Evolutionary conservation across 2,888 invertebrate genomes (phyloP), one percentile per base, ranked within the genome.

Genomic region (Hermaeophaga mercurialis): DNA sequence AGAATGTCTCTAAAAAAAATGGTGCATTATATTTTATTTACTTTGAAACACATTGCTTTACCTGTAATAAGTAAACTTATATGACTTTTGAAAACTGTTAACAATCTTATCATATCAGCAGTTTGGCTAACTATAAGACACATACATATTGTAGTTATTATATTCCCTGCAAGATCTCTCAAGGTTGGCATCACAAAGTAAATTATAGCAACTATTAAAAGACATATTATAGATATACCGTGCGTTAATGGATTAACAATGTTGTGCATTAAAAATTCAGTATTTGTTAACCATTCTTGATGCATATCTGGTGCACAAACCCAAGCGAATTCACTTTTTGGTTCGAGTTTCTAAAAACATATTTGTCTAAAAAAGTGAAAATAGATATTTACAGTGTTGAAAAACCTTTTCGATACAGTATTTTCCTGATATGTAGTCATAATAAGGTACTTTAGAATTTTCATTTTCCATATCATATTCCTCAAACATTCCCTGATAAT

Each of bases 131-230:
- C 79, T 69, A 91, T 87, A 64, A 92, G 79, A 70, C 92, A 92
- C 36, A 91, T 72, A 54, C 86, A 86, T 71, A 92, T 87, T 41
- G 90, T 91, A 1, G 91, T 91, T 56, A 92, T 85, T 62, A 92
- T 91, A 73, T 92, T 92, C 1, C 92, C 92, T 26, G 90, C 86
- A 45, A 92, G 80, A 79, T 93, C 91, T 71, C 91, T 80, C 53
- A 93, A 78, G 46, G 91, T 91, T 9, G 92, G 91, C 71, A 93
- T 78, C 31, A 92, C 85, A 76, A 92, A 92, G 72, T 92, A 92
- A 59, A 91, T 84, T 39, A 91, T 84, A 3, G 91, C 89, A 28
- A 91, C 85, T 9, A 86, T 73, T 48, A 91, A 75, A 65, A 88
- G 85, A 61, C 89, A 83, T 39, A 85, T 79, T 67, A 92, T 86